Percentiles rank a stretch among this genome's conserved stretches.
phyloP scores from a whole-genome alignment of 2,888 invertebrate genomes.

The Rotaria magnacalcarata region DNA sequence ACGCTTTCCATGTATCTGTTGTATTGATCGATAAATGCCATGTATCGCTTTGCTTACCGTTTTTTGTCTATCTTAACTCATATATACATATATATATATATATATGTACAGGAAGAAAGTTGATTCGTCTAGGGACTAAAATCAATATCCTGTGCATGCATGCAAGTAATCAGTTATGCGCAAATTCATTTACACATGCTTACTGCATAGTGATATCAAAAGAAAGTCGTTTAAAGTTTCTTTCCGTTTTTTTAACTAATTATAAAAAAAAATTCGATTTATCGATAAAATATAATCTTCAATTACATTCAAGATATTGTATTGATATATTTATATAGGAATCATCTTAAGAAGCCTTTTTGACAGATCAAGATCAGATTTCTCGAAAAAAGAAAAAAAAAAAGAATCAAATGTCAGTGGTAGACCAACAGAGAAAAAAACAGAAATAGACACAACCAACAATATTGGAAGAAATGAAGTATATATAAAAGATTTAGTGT shows the following conservation, averaged over 20 bases:
- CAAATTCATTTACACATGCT: not conserved
- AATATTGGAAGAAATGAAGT: not conserved
- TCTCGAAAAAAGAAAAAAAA: not conserved
- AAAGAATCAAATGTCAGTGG: not conserved
- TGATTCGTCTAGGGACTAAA: not conserved
- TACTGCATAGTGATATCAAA: not conserved
- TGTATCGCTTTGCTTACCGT: not conserved
- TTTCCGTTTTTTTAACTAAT: not conserved
- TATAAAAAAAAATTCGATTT: not conserved
- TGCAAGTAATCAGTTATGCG: not conserved
- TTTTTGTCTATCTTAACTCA: not conserved
- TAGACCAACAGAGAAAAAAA: not conserved
- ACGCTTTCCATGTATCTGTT: not conserved
- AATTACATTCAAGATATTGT: not conserved
- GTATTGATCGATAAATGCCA: not conserved
- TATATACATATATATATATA: not conserved
- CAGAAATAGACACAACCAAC: not conserved
- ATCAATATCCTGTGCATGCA: slow-evolving; percentile 8
- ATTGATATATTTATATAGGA: not conserved
- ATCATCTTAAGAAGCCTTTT: not conserved
- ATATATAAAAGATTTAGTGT: not conserved
- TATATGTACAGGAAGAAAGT: not conserved
- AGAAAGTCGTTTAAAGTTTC: not conserved
- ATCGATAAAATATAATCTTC: not conserved
- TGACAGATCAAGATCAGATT: not conserved